Evolutionary conservation across 2,113 vertebrate genomes (phyloP).

Genomic region (Plecotus auritus): DNA sequence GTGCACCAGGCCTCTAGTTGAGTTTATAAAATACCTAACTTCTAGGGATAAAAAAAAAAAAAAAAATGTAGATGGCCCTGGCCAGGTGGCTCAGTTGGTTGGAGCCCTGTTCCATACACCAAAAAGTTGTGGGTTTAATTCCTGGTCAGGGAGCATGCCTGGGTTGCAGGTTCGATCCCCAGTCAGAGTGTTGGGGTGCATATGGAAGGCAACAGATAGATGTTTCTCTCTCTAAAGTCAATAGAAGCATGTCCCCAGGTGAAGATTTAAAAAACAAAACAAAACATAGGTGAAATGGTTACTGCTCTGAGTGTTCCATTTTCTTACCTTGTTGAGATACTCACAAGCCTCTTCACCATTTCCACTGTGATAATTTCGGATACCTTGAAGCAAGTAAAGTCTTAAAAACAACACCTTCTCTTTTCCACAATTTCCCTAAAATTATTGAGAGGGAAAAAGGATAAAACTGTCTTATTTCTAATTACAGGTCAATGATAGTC

Average conservation of each 20-base stretch:
- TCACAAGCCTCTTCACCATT: constrained; percentile 84
- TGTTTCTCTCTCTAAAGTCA: not conserved
- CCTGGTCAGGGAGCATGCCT: not conserved
- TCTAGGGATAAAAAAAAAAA: not conserved
- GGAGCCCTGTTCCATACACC: not conserved
- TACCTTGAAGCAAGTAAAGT: constrained; percentile 93
- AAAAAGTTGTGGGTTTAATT: not conserved
- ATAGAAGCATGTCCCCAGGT: not conserved
- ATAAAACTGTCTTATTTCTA: not conserved
- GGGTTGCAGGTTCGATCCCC: not conserved
- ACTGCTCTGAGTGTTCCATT: not conserved
- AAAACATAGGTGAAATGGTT: not conserved
- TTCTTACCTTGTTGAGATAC: constrained; percentile 86
- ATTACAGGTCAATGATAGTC: not conserved
- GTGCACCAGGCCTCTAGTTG: too few species aligned
- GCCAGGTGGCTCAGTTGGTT: not conserved
- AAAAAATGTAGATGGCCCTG: not conserved
- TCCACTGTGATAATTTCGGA: constrained; percentile 90
- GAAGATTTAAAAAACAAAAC: not conserved
- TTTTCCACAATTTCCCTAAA: constrained; percentile 91
- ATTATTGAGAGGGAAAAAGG: constrained; percentile 28
- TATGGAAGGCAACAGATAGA: not conserved
- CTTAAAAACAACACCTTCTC: constrained; percentile 95
- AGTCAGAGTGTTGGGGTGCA: too few species aligned
- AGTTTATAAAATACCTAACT: too few species aligned